Evolutionary conservation across 1,140 invertebrate species (phyloP), one percentile per base, ranked within the genome.

Genomic region (Maconellicoccus hirsutus): DNA sequence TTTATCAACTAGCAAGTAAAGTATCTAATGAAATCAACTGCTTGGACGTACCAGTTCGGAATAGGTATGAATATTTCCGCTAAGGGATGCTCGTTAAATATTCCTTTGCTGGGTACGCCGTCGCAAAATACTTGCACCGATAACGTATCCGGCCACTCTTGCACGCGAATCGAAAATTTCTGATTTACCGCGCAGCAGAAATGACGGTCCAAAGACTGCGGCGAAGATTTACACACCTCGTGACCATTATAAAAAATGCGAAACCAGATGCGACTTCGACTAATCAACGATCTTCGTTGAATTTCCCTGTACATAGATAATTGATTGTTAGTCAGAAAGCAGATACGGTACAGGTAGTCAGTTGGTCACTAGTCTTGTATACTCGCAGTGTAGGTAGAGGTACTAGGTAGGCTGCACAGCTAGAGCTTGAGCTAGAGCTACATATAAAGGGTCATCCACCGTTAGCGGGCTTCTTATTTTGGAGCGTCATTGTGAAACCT

Each of bases 181-280:
- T 84, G 79, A 52, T 79, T 82, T 76, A 83, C 79, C 21, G 76
- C 76, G 7, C 80, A 79, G 71, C 72, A 77, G 74, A 84, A 84
- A 59, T 73, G 74, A 2, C 73, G 42, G 69, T 72, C 71, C 0
- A 79, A 42, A 25, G 73, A 69, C 80, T 81, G 75, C 77, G 77
- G 39, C 74, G 70, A 70, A 27, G 81, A 81, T 71, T 78, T 75
- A 69, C 79, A 80, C 3, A 84, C 82, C 76, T 82, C 79, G 75
- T 83, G 83, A 69, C 79, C 77, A 76, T 85, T 84, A 61, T 81
- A 84, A 19, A 81, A 76, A 52, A 85, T 76, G 73, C 79, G 80
- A 21, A 84, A 75, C 76, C 79, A 81, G 1, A 84, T 59, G 74
- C 79, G 79, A 73, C 77, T 79, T 63, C 79, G 78, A 6, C 78